These are phyloP conservation scores for Poeciliopsis prolifica DNA, from an alignment of 2,113 vertebrate species.

Conservation along the genomic window DNA sequence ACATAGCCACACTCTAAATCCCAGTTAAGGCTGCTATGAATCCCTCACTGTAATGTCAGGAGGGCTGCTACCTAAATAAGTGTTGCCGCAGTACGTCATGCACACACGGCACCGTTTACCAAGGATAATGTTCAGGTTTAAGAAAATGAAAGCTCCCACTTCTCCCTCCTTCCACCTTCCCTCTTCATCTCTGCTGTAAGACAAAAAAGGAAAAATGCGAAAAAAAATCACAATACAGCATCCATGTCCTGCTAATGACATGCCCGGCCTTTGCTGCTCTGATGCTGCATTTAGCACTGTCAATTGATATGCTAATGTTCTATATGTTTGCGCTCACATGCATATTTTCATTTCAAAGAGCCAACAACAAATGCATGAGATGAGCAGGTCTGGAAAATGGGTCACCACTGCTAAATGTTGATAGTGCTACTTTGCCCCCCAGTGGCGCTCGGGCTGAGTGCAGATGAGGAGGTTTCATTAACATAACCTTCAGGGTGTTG, in stretches of 20 bases:
- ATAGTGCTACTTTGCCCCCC: conserved; percentile 82
- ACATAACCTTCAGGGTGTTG: conserved; percentile 65
- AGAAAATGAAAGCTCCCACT: background rate
- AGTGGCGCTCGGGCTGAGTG: conserved; percentile 75
- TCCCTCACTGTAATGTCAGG: conserved; percentile 29
- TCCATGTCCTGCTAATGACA: conserved; percentile 35
- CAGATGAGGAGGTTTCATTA: conserved; percentile 54
- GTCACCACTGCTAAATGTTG: conserved; percentile 75
- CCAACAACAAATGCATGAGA: conserved; percentile 67
- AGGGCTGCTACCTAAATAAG: conserved; percentile 43
- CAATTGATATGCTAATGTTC: conserved; percentile 68
- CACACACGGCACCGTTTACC: conserved; percentile 21
- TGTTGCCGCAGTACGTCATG: conserved; percentile 13
- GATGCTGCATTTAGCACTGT: conserved; percentile 37
- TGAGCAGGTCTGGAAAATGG: conserved; percentile 76
- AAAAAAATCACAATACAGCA: background rate
- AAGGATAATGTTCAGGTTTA: conserved; percentile 41
- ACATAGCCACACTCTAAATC: conserved; percentile 69
- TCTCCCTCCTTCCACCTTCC: background rate
- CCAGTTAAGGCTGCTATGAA: conserved; percentile 63
- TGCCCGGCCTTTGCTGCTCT: conserved; percentile 43
- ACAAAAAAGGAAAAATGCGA: background rate
- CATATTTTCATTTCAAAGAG: conserved; percentile 72
- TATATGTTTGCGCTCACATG: conserved; percentile 67
- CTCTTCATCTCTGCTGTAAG: background rate